Conservation (phyloP, 1,140 invertebrate genomes). For the Vanessa tameamea region DNA sequence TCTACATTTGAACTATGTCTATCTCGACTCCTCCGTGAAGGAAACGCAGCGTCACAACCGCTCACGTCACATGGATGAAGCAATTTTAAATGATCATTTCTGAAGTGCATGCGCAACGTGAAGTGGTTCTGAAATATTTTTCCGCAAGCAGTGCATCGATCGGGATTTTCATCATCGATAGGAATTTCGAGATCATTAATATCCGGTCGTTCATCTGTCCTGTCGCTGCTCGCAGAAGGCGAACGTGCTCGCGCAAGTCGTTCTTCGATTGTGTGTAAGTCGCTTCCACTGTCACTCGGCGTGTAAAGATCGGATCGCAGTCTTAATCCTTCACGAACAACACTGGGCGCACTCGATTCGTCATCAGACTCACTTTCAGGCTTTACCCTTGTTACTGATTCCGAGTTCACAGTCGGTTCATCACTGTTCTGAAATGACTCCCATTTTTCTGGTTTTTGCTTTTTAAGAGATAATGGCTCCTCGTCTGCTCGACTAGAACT, state of each 20-base stretch:
- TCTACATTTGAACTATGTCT: slow-evolving; percentile 95
- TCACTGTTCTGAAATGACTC: slow-evolving; percentile 74
- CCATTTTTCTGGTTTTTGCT: slow-evolving; percentile 74
- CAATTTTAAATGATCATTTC: slow-evolving; percentile 94
- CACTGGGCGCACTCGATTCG: slow-evolving; percentile 72
- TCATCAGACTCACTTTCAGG: slow-evolving; percentile 76
- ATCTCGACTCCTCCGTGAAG: slow-evolving; percentile 94
- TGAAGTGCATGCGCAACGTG: slow-evolving; percentile 94
- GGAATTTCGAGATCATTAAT: slow-evolving; percentile 89
- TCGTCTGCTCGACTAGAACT: slow-evolving; percentile 64
- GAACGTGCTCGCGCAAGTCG: slow-evolving; percentile 77
- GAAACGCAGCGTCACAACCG: slow-evolving; percentile 95
- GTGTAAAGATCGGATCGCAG: slow-evolving; percentile 78
- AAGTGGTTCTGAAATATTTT: slow-evolving; percentile 97
- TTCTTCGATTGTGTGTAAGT: slow-evolving; percentile 69
- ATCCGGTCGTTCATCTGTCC: slow-evolving; percentile 80
- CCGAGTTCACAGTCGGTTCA: slow-evolving; percentile 64
- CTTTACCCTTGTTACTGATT: slow-evolving; percentile 66
- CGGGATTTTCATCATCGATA: slow-evolving; percentile 88
- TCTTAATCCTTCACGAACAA: slow-evolving; percentile 73
- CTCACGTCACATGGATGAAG: slow-evolving; percentile 96
- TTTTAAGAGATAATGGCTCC: slow-evolving; percentile 83
- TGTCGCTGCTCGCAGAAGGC: slow-evolving; percentile 81
- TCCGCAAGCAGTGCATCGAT: slow-evolving; percentile 93
- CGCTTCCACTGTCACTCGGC: slow-evolving; percentile 75